These are phyloP conservation scores for Merops nubicus DNA, from an alignment of 2,113 vertebrate species.

Conservation along the genomic window DNA sequence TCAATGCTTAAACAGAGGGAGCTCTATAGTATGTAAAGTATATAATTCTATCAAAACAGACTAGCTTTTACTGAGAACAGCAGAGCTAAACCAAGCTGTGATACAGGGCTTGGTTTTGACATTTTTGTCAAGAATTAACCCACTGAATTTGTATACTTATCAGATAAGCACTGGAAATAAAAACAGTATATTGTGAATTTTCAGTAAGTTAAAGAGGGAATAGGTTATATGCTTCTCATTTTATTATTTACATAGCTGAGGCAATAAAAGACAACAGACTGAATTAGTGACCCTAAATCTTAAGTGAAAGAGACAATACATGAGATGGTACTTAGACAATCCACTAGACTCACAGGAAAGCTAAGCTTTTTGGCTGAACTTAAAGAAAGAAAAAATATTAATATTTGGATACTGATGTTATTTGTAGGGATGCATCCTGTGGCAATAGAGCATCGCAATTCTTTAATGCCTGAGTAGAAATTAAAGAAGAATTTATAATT, in stretches of 20 bases:
- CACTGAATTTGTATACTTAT: neutral
- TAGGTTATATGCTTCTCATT: neutral
- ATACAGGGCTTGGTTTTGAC: neutral
- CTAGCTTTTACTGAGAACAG: neutral
- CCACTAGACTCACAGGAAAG: neutral
- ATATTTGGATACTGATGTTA: neutral
- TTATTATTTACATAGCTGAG: neutral
- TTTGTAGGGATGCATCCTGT: neutral
- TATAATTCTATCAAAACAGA: neutral
- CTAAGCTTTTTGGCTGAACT: neutral
- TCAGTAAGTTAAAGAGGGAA: neutral
- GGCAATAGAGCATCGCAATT: neutral
- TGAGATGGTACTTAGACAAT: neutral
- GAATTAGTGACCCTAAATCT: neutral
- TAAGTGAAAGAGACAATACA: neutral
- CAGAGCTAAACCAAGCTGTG: neutral
- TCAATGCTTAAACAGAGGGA: neutral
- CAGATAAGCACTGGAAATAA: neutral
- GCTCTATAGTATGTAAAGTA: fast-evolving
- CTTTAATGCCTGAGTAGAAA: neutral
- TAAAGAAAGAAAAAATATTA: neutral
- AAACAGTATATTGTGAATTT: neutral
- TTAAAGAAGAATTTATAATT: neutral
- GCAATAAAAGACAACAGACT: neutral
- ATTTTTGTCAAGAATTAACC: neutral